Evolutionary conservation across 2,888 invertebrate genomes (phyloP), one percentile per base, ranked within the genome.

Genomic region (Napeogenes inachia): DNA sequence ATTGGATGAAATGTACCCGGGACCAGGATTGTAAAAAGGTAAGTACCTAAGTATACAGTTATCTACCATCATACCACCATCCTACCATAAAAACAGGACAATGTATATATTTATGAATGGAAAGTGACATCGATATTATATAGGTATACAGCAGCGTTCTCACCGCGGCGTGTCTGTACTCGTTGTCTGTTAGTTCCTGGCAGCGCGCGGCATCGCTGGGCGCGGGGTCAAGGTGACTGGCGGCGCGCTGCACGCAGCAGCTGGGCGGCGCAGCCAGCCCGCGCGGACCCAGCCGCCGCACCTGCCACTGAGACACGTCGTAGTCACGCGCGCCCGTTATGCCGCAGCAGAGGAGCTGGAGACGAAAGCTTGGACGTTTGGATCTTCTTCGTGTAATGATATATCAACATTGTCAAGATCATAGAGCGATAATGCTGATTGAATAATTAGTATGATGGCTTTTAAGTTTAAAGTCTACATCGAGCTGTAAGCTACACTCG

Each of bases 301-400:
- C 85, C 68, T 95, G 93, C 96, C 96, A 96, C 76, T 94, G 84
- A 0, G 96, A 95, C 70, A 94, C 94, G 74, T 95, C 95, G 82
- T 95, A 96, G 89, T 96, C 96, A 65, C 93, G 92, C 6, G 95
- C 94, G 71, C 94, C 94, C 56, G 93, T 92, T 81, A 96, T 94
- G 35, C 96, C 96, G 79, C 96, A 96, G 76, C 96, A 96, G 62
- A 93, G 92, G 77, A 96, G 93, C 95, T 95, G 80, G 35, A 88
- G 73, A 4, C 35, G 35, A 6, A 35, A 35, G 35, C 4, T 4
- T 4, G 3, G 6, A 35, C 35, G 1, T 35, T 35, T 5, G 35
- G 4, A 6, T 35, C 35, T 4, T 5, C 35, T 35, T 3, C 35
- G 35, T 35, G 35, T 5, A 35, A 35, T 35, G 35, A 35, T 35